These are phyloP conservation scores for Ornithorhynchus anatinus DNA, from an alignment of 2,113 vertebrate species.

Conservation along the genomic window DNA sequence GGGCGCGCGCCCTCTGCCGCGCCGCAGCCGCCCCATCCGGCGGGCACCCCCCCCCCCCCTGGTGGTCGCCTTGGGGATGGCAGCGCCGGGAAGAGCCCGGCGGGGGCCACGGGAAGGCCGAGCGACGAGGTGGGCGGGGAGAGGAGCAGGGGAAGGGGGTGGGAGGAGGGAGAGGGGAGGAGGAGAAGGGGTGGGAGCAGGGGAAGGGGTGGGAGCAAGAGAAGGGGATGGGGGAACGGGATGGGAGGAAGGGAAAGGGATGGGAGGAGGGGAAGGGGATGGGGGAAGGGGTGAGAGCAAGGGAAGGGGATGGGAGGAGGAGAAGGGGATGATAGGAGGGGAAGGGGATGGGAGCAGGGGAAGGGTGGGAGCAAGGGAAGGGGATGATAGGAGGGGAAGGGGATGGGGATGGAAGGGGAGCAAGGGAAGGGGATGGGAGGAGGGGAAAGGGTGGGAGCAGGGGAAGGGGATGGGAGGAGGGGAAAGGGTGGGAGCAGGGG, in stretches of 20 bases:
- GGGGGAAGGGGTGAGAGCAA: too few species aligned
- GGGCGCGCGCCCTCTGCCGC: too few species aligned
- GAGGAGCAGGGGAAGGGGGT: neutral
- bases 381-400: neutral
- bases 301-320: too few species aligned
- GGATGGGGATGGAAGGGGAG: too few species aligned
- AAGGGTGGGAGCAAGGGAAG: neutral
- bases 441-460: too few species aligned
- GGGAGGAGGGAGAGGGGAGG: neutral
- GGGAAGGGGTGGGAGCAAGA: neutral
- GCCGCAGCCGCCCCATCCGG: neutral
- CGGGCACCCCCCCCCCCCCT: neutral
- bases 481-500: neutral
- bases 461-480: neutral
- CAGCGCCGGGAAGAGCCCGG: fast-evolving
- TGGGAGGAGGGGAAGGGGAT: too few species aligned
- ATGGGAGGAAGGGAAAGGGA: too few species aligned
- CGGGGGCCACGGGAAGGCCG: fast-evolving
- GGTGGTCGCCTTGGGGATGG: neutral
- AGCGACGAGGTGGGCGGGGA: neutral
- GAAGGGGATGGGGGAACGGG: neutral
- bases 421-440: too few species aligned
- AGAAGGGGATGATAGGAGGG: neutral
- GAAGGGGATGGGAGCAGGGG: neutral
- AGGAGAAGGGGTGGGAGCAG: neutral